phyloP scores from a whole-genome alignment of 2,888 invertebrate species.

The Morpho deidamia region DNA sequence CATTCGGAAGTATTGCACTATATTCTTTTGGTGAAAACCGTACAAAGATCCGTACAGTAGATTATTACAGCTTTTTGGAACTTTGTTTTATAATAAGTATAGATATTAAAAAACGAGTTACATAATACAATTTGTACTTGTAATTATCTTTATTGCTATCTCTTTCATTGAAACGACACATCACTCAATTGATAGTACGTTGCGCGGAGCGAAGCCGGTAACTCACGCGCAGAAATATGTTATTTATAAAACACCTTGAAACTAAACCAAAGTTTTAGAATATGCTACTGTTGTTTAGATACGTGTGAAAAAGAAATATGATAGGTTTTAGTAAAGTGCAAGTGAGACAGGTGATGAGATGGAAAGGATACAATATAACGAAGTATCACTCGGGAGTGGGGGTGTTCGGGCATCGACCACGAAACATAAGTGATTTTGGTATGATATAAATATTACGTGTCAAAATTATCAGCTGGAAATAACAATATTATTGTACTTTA shows the following conservation, averaged over 20 bases:
- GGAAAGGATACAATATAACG: slow-evolving; percentile 43
- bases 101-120: no score
- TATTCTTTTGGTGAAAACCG: no score
- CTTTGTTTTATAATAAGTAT: no score
- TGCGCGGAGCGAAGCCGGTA: slow-evolving; percentile 30
- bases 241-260: slow-evolving; percentile 45
- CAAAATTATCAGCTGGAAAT: not conserved
- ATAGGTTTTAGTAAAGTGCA: slow-evolving; percentile 44
- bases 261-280: slow-evolving; percentile 14
- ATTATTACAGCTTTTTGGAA: no score
- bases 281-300: slow-evolving; percentile 14
- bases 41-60: no score
- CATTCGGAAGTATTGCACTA: no score
- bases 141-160: slow-evolving; percentile 17
- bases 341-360: slow-evolving; percentile 45
- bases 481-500: no score
- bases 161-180: slow-evolving; percentile 22
- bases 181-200: slow-evolving; percentile 43
- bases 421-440: slow-evolving; percentile 53
- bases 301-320: slow-evolving; percentile 41
- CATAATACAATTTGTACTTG: not conserved
- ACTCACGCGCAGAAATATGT: slow-evolving; percentile 50
- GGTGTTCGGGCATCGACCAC: slow-evolving; percentile 79
- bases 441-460: slow-evolving; percentile 27
- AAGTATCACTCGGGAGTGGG: slow-evolving; percentile 77